phyloP scores from a whole-genome alignment of 2,797 vertebrate genomes.

The Telmatherina bonti region DNA sequence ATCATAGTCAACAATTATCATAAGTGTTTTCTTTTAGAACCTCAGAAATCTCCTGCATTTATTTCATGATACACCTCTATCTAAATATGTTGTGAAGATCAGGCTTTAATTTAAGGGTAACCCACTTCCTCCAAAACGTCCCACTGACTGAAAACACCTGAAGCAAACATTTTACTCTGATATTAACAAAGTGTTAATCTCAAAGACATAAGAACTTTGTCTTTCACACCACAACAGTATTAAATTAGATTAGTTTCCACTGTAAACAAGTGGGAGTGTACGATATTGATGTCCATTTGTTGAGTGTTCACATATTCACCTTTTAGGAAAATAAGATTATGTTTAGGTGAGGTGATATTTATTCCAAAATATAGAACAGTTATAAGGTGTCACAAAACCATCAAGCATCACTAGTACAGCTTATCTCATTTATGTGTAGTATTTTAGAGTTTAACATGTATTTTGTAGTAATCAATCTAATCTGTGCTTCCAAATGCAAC shows the following conservation, averaged over 20 bases:
- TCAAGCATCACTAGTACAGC: background rate
- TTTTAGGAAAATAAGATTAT: background rate
- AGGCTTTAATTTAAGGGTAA: background rate
- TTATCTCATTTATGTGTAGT: background rate
- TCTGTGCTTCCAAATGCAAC: background rate
- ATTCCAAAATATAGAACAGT: background rate
- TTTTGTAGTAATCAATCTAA: background rate
- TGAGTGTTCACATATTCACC: background rate
- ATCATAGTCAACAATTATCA: too few relatives aligned
- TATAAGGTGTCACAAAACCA: too few relatives aligned
- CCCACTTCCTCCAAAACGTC: background rate
- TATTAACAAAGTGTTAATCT: too few relatives aligned
- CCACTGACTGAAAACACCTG: too few relatives aligned
- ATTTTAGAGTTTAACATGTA: background rate
- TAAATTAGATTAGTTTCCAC: background rate
- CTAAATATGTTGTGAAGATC: background rate
- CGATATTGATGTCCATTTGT: too few relatives aligned
- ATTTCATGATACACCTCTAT: background rate
- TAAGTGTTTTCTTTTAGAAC: too few relatives aligned
- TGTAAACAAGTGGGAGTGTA: background rate
- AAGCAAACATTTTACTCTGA: too few relatives aligned
- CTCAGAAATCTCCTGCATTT: too few relatives aligned
- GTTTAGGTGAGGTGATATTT: background rate
- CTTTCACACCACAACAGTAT: too few relatives aligned
- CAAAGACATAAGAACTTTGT: too few relatives aligned